phyloP scores from a whole-genome alignment of 2,888 invertebrate species.

The Tridacna crocea region DNA sequence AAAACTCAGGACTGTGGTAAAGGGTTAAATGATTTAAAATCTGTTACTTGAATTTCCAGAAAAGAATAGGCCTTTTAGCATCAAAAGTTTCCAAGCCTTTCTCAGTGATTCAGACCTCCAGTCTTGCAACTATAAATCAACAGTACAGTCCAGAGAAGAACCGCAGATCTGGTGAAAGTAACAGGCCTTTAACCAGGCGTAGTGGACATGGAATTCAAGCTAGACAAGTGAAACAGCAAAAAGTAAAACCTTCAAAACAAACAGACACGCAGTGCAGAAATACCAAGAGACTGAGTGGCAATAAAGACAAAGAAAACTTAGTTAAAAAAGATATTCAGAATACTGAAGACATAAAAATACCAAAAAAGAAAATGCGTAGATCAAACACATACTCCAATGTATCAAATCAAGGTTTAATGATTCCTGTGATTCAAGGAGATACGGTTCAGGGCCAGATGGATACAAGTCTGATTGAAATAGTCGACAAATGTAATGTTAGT shows the following conservation, averaged over 20 bases:
- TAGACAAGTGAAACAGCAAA: background rate
- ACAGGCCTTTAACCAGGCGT: background rate
- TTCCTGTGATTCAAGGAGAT: slow-evolving; percentile 58
- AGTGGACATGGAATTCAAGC: background rate
- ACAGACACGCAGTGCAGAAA: background rate
- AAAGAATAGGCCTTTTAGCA: slow-evolving; percentile 70
- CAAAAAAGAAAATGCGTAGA: slow-evolving; percentile 55
- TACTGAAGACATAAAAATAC: slow-evolving; percentile 16
- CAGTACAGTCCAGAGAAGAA: slow-evolving; percentile 71
- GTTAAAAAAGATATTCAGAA: background rate
- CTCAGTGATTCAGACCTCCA: slow-evolving; percentile 75
- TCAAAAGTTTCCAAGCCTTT: slow-evolving; percentile 69
- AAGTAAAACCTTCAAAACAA: background rate
- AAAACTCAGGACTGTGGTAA: too few relatives aligned
- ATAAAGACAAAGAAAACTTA: slow-evolving; percentile 8
- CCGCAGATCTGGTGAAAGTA: background rate
- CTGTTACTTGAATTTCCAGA: slow-evolving; percentile 56
- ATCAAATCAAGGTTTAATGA: slow-evolving; percentile 44
- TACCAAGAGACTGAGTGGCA: background rate
- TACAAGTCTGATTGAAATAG: slow-evolving; percentile 42
- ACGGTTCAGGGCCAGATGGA: slow-evolving; percentile 47
- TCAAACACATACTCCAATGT: slow-evolving; percentile 64
- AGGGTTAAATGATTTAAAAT: too few relatives aligned
- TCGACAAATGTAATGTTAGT: slow-evolving; percentile 50
- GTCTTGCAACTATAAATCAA: slow-evolving; percentile 72